Conservation (phyloP, 2,888 invertebrate genomes). For the Dichetophora obliterata region DNA sequence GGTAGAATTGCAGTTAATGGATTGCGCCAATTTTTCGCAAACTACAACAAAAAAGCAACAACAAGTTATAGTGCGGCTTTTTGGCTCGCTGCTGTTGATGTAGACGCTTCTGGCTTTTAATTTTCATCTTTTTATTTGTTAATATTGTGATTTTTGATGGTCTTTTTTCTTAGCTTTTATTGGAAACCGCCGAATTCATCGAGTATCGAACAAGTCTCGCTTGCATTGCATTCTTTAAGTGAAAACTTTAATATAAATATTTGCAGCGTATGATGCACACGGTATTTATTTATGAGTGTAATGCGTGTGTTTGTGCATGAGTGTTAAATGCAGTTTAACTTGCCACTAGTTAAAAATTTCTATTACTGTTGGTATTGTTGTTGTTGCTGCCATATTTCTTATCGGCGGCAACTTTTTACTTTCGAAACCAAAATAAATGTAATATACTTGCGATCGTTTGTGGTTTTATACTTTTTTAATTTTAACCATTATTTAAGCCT, state of each 20-base stretch:
- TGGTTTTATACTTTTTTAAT: not conserved
- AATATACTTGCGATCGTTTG: not conserved
- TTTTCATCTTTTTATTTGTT: not conserved
- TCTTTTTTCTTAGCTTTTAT: too few relatives aligned
- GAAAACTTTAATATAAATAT: not conserved
- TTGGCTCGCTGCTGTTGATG: too few relatives aligned
- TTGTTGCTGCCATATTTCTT: not conserved
- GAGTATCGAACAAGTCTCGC: not conserved
- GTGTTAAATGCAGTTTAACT: slow-evolving; percentile 15
- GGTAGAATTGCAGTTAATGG: too few relatives aligned
- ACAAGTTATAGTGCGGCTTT: too few relatives aligned
- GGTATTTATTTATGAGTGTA: not conserved
- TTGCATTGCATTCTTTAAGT: not conserved
- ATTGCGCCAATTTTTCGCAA: too few relatives aligned
- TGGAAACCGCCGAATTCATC: not conserved
- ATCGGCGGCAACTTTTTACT: not conserved
- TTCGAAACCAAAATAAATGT: not conserved
- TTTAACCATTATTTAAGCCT: not conserved
- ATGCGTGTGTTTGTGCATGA: not conserved
- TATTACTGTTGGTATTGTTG: not conserved
- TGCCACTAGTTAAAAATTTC: not conserved
- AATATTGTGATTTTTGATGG: too few relatives aligned
- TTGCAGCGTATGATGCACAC: too few relatives aligned
- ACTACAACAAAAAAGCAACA: too few relatives aligned
- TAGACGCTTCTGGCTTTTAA: not conserved